Conservation (phyloP, 2,797 vertebrate genomes). For the Ispidina lecontei region DNA sequence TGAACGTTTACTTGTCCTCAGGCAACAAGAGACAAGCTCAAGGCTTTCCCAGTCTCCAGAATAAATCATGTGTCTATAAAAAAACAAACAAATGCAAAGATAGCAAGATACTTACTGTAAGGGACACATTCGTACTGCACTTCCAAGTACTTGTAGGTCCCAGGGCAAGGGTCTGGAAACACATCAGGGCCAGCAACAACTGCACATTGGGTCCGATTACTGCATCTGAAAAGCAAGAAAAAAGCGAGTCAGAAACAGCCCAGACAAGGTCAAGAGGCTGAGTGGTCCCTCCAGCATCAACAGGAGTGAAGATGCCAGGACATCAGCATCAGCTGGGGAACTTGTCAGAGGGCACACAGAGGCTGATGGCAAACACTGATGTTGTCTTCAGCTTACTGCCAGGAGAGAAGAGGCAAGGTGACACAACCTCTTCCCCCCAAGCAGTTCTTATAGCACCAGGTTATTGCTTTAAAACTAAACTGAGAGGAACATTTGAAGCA, state of each 20-base stretch:
- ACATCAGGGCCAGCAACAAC: constrained; percentile 96
- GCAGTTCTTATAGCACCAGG: neutral
- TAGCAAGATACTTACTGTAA: constrained; percentile 90
- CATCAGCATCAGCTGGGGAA: neutral
- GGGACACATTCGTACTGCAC: constrained; percentile 99
- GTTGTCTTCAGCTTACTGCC: neutral
- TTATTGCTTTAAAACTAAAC: neutral
- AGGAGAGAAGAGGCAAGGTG: neutral
- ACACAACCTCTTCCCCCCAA: neutral
- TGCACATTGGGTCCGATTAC: constrained; percentile 96
- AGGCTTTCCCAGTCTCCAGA: neutral
- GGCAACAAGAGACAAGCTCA: neutral
- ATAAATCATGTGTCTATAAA: neutral
- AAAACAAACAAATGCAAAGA: neutral
- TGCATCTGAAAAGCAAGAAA: constrained; percentile 85
- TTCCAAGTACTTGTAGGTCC: constrained; percentile 98
- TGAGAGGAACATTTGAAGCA: neutral
- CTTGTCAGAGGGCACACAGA: fast-evolving
- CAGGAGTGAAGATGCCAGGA: neutral
- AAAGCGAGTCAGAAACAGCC: neutral
- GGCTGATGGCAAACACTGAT: neutral
- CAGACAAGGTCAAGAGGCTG: neutral
- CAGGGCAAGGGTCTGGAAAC: constrained; percentile 96
- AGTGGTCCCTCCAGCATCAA: fast-evolving
- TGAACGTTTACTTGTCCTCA: neutral